Base-by-base conservation (phyloP, 2,797 vertebrate genomes). In the Sebastes hubbsi region DNA sequence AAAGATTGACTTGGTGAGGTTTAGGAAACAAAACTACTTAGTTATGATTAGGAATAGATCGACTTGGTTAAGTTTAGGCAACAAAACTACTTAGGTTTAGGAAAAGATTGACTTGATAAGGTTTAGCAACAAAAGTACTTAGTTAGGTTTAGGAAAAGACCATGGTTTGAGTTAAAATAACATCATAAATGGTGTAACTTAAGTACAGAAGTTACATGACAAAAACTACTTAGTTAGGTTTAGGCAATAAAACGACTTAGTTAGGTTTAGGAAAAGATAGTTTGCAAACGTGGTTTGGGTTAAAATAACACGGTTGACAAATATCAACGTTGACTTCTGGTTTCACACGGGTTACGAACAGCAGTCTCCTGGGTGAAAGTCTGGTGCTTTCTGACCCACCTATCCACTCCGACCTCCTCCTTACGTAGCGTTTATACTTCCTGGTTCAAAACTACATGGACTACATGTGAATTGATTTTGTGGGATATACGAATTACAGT, bases 391-490 rank as follows among this genome's bases (percentile, higher is more conserved):
- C 49, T 52, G 49, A 52, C 46, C 46, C 46, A 52, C 18, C 46
- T 18, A 9, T 52, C 18, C 46, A 52, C 1, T 1, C 8, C 18
- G 16, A 52, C 0, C 18, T 52, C 46, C 0, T 52, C 18, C 38
- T 6, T 46, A 18, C 14, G 0, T 0, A 46, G 38, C 2, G 38
- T 46, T 46, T 52, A 52, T 52, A 52, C 46, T 52, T 52, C 49
- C 49, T 20, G 49, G 8, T 52, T 52, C 49, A 52, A n/a, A n/a
- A 9, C 8, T 10, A 52, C 49, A 4, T 52, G 0, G 49, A 52
- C 20, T n/a, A n/a, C 0, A 52, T n/a, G 20, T n/a, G 14, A 52
- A 20, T 0, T 52, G 20, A 52, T 52, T 52, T 52, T 0, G 4
- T 52, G 46, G 18, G 18, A 52, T 52, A n/a, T 52, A 52, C 46